Base-by-base conservation (phyloP, 2,888 invertebrate genomes). In the Campopleginae sp. region DNA sequence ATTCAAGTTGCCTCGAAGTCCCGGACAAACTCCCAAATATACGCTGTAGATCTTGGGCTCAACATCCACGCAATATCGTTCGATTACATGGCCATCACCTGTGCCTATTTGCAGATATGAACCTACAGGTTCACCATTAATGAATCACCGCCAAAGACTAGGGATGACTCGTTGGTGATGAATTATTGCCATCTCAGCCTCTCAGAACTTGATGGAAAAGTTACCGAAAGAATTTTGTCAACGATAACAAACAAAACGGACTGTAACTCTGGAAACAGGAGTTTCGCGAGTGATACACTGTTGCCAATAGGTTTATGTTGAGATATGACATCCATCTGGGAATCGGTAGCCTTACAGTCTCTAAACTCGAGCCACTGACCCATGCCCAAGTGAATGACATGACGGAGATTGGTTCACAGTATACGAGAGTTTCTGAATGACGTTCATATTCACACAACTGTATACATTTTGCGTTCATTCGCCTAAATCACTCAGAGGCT, bases 401-500 rank as follows among this genome's bases (percentile, higher is more conserved):
- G 84, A 87, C 87, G 88, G 78, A 87, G 82, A 89, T 86, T 89
- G 86, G 88, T 84, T 86, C 80, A 86, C 71, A 80, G 74, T 76
- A 48, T 70, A 79, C 81, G 74, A 68, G 75, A 80, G 80, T 38
- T 71, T 71, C 70, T 74, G 79, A 51, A 76, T 76, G 63, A 74
- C 54, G 51, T 80, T 23, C 42, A 54, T 63, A 75, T 78, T 63
- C 38, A 78, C 51, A 38, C 63, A 38, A 8, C n/a, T 61, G 27
- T 71, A 79, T 83, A 79, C 51, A 75, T 78, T 70, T 71, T 75
- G 48, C 66, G 79, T 65, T 68, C 78, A 82, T 82, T 82, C 82
- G 79, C 71, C 85, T 82, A 79, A 82, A 85, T 79, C 71, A 82
- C 76, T 79, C 76, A 78, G 75, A 65, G 58, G 17, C 70, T 48